These are phyloP conservation scores for Spodoptera picta DNA, from an alignment of 2,888 invertebrate species.

Conservation along the genomic window DNA sequence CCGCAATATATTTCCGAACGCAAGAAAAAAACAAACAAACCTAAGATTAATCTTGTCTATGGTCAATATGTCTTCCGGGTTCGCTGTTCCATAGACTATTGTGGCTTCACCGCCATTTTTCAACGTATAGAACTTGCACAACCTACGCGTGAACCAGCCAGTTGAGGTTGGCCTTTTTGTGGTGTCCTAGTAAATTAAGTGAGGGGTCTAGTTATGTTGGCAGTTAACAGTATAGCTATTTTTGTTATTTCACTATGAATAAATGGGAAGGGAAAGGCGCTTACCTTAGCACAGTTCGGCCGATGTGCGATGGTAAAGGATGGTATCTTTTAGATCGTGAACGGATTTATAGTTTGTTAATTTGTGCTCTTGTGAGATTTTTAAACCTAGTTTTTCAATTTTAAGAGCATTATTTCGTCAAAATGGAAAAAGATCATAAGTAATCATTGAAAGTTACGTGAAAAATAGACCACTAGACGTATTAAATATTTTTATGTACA, in stretches of 20 bases:
- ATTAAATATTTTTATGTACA: too few relatives aligned
- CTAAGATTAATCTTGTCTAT: constrained; percentile 84
- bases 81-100: constrained; percentile 83
- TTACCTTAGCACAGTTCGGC: constrained; percentile 87
- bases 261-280: constrained; percentile 88
- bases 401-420: not conserved
- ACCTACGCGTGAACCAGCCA: constrained; percentile 81
- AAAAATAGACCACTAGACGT: not conserved
- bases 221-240: constrained; percentile 82
- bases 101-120: constrained; percentile 84
- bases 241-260: constrained; percentile 89
- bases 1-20: constrained; percentile 30
- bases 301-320: constrained; percentile 63
- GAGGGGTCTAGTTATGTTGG: constrained; percentile 68
- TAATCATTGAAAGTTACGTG: fast-evolving
- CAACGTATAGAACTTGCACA: constrained; percentile 76
- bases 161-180: constrained; percentile 8
- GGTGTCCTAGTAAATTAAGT: constrained; percentile 4
- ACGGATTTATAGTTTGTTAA: constrained; percentile 56
- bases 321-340: constrained; percentile 62
- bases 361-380: constrained; percentile 33
- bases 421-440: not conserved
- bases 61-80: constrained; percentile 84
- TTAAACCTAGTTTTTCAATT: not conserved
- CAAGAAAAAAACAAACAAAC: constrained; percentile 55